Evolutionary conservation across 2,888 invertebrate species (phyloP), one percentile per base, ranked within the genome.

Genomic region (Anthophora plumipes): DNA sequence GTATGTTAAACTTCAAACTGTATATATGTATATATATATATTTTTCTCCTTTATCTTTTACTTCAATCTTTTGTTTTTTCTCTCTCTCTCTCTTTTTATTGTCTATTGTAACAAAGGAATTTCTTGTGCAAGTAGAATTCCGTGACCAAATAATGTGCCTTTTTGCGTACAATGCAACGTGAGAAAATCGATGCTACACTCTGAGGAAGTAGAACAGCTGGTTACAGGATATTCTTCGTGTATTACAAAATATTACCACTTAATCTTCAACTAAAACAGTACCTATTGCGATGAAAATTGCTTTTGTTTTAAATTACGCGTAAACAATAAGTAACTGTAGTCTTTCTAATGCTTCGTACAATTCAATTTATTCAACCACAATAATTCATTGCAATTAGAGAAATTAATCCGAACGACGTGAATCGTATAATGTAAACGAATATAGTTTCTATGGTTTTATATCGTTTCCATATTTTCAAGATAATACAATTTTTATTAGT

Each of bases 191-290:
- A 37, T 64, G 37, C 3, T 57, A 64, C 50, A 20, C 43, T 43
- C 43, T 31, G 25, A 17, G 20, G 20, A 63, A 71, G 12, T 22
- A 12, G 63, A 54, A 54, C 41, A 12, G 2, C 12, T 31, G n/a
- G 64, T 12, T 64, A 37, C 52, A 22, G 46, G 17, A 43, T 46
- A 69, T 20, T 69, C 2, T 37, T 48, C 9, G 12, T 17, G 11
- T n/a, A 31, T 71, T 61, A 17, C 6, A 52, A 71, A 31, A 63
- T 14, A 20, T 48, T 48, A 48, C 20, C n/a, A 57, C 37, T n/a
- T 59, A 20, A 6, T 20, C 6, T 41, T 31, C 31, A n/a, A n/a
- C 9, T 50, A 50, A 50, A n/a, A n/a, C n/a, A n/a, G n/a, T n/a
- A 50, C n/a, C 8, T 0, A 50, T 20, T 50, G 1, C n/a, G 7